These are phyloP conservation scores for Antidorcas marsupialis DNA, from an alignment of 2,113 vertebrate genomes.

Conservation along the genomic window DNA sequence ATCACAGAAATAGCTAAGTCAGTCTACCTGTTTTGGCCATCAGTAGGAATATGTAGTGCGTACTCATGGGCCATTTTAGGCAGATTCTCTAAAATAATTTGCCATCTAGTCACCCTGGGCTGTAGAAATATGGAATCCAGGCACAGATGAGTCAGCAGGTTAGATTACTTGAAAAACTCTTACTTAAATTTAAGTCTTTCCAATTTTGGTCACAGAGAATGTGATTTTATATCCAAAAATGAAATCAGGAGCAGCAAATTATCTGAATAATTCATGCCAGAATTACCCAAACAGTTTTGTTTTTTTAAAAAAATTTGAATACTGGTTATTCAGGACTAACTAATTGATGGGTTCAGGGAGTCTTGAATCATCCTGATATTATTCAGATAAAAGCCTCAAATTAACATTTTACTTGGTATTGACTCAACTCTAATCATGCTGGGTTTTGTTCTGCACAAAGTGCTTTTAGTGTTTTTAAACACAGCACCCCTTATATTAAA, in stretches of 20 bases:
- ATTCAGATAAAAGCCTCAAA: slow-evolving; percentile 27
- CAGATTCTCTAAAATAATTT: background rate
- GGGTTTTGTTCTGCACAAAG: background rate
- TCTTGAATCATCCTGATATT: slow-evolving; percentile 10
- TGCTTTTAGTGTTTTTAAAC: background rate
- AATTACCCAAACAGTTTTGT: slow-evolving; percentile 26
- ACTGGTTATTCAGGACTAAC: background rate
- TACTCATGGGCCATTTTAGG: background rate
- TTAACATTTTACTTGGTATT: background rate
- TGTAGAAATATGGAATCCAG: background rate
- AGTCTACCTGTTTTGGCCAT: background rate
- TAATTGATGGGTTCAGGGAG: slow-evolving; percentile 38
- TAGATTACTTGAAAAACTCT: slow-evolving; percentile 29
- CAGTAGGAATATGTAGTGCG: background rate
- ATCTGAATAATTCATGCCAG: slow-evolving; percentile 42
- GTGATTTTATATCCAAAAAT: slow-evolving; percentile 56
- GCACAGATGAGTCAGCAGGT: slow-evolving; percentile 27
- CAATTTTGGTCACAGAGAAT: slow-evolving; percentile 61
- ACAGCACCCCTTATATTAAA: background rate
- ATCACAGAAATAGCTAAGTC: background rate
- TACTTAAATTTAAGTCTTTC: slow-evolving; percentile 45
- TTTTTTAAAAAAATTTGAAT: background rate
- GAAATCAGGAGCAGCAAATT: slow-evolving; percentile 40
- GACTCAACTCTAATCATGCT: background rate
- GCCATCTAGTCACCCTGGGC: background rate